Evolutionary conservation across 2,113 vertebrate species (phyloP).

Genomic region (Amphilophus citrinellus): DNA sequence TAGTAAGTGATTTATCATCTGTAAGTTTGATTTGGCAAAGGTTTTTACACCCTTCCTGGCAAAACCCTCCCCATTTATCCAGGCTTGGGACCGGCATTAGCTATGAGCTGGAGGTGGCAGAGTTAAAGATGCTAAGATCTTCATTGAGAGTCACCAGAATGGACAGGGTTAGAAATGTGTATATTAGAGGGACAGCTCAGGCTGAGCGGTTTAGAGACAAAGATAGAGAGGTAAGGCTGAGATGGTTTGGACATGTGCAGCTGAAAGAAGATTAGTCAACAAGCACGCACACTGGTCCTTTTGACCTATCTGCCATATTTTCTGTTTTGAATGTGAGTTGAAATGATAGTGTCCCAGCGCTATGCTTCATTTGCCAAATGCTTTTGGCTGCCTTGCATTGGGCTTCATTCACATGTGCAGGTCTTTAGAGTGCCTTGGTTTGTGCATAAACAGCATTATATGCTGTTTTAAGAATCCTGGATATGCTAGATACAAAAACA

Average conservation of each 20-base stretch:
- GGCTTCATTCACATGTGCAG: neutral
- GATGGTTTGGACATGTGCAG: no score
- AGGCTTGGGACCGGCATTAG: no score
- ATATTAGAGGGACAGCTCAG: no score
- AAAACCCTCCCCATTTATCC: no score
- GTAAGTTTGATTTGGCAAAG: no score
- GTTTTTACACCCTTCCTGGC: no score
- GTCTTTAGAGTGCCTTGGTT: neutral
- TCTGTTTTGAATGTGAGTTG: neutral
- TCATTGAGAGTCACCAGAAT: no score
- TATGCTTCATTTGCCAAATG: neutral
- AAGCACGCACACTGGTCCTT: neutral
- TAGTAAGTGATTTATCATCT: neutral
- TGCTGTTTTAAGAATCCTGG: neutral
- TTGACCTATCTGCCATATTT: neutral
- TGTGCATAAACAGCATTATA: neutral
- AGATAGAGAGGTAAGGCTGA: no score
- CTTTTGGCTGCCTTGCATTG: neutral
- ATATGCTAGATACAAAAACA: neutral
- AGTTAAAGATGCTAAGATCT: no score
- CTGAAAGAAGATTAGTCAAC: neutral
- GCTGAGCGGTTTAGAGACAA: no score
- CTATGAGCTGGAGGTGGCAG: no score
- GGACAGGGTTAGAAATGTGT: no score
- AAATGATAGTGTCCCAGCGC: neutral